Percentiles rank a stretch among this genome's conserved stretches.
Evolutionary conservation across 2,888 invertebrate genomes (phyloP).

Genomic region (Acrocyrtus sp.): DNA sequence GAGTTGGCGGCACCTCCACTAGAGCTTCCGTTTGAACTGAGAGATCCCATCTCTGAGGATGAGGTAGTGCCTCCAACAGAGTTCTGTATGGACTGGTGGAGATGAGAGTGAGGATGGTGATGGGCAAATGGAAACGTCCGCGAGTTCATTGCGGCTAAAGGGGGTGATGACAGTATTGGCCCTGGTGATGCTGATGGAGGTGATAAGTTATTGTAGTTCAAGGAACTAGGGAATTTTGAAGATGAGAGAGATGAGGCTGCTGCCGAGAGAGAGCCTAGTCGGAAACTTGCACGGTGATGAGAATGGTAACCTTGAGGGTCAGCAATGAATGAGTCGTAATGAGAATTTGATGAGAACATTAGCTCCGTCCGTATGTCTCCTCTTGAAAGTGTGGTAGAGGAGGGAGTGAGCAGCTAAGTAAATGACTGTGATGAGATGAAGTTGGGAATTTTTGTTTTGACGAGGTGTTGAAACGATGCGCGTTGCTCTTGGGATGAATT

Average conservation of each 20-base stretch:
- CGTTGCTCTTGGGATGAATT: no score
- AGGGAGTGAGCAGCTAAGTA: not conserved
- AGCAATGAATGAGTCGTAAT: slow-evolving; percentile 47
- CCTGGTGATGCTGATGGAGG: slow-evolving; percentile 35
- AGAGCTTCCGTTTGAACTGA: slow-evolving; percentile 21
- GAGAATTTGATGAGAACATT: slow-evolving; percentile 55
- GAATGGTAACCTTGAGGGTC: slow-evolving; percentile 38
- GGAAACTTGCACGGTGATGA: slow-evolving; percentile 13
- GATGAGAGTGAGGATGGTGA: slow-evolving; percentile 54
- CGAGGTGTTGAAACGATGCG: not conserved
- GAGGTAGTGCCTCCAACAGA: slow-evolving; percentile 6
- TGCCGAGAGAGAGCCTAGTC: slow-evolving; percentile 21
- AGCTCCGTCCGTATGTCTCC: slow-evolving; percentile 9
- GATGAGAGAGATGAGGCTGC: slow-evolving; percentile 1
- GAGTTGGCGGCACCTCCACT: slow-evolving; percentile 8
- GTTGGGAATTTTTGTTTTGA: no score
- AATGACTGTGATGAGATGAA: not conserved
- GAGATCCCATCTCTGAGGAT: slow-evolving; percentile 44
- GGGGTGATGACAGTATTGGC: slow-evolving; percentile 34
- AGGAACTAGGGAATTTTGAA: slow-evolving; percentile 7
- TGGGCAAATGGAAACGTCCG: slow-evolving; percentile 61
- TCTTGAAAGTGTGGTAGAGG: not conserved
- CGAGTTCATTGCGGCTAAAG: slow-evolving; percentile 59
- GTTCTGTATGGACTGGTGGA: slow-evolving; percentile 27
- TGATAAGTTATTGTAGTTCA: slow-evolving; percentile 32